phyloP scores from a whole-genome alignment of 2,888 invertebrate species.

The Synanthedon andrenaeformis region DNA sequence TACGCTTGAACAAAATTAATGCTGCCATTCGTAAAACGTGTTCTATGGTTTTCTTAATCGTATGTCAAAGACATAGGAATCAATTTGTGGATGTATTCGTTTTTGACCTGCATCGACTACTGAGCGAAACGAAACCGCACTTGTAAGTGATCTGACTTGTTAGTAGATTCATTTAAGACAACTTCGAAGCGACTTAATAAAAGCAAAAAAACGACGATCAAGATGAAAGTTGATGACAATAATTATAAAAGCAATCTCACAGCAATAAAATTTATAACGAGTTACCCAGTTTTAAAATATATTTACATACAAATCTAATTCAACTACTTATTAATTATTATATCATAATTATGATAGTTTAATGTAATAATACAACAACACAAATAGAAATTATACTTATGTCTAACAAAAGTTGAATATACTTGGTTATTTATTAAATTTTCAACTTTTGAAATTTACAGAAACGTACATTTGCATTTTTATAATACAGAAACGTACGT shows the following conservation, averaged over 20 bases:
- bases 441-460: no score
- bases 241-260: background rate
- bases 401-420: no score
- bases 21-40: slow-evolving; percentile 15
- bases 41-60: slow-evolving; percentile 1
- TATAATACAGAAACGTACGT: no score
- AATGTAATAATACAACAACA: no score
- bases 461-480: no score
- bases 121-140: background rate
- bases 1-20: slow-evolving; percentile 20
- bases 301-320: no score
- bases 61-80: background rate
- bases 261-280: background rate
- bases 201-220: background rate
- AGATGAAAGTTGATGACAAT: slow-evolving; percentile 3
- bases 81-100: background rate
- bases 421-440: no score
- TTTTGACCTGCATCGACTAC: background rate
- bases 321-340: no score
- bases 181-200: background rate
- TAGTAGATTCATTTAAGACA: background rate
- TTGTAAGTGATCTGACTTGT: background rate
- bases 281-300: no score
- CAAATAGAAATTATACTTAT: no score
- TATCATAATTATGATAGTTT: no score